Evolutionary conservation across 2,113 vertebrate genomes (phyloP).

Genomic region (Prolemur simus): DNA sequence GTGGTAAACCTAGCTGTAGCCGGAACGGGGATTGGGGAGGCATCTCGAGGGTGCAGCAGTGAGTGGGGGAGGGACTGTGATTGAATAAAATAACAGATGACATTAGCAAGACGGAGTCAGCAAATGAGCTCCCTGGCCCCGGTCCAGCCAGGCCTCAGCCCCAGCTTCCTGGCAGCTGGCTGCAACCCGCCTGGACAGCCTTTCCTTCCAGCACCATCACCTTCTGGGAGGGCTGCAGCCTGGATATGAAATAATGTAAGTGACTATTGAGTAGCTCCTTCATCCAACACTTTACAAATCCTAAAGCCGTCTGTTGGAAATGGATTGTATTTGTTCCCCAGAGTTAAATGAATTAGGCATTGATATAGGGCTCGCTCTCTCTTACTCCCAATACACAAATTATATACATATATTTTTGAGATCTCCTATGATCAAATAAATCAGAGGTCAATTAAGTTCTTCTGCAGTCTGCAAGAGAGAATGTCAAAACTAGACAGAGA

Average conservation of each 20-base stretch:
- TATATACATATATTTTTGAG: neutral
- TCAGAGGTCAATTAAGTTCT: neutral
- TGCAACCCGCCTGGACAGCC: neutral
- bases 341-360: neutral
- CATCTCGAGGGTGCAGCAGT: neutral
- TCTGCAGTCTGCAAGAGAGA: neutral
- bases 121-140: neutral
- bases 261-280: neutral
- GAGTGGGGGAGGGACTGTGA: fast-evolving
- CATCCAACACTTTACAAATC: neutral
- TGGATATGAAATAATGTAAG: neutral
- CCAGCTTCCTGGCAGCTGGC: neutral
- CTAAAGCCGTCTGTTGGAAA: constrained; percentile 22
- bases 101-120: neutral
- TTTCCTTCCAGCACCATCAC: neutral
- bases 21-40: neutral
- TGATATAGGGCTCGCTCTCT: neutral
- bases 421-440: neutral
- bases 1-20: neutral
- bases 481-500: neutral
- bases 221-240: neutral
- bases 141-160: neutral
- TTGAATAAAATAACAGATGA: neutral
- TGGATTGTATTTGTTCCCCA: neutral
- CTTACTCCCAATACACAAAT: neutral